phyloP scores from a whole-genome alignment of 1,140 invertebrate species.

The Rhysida immarginata region DNA sequence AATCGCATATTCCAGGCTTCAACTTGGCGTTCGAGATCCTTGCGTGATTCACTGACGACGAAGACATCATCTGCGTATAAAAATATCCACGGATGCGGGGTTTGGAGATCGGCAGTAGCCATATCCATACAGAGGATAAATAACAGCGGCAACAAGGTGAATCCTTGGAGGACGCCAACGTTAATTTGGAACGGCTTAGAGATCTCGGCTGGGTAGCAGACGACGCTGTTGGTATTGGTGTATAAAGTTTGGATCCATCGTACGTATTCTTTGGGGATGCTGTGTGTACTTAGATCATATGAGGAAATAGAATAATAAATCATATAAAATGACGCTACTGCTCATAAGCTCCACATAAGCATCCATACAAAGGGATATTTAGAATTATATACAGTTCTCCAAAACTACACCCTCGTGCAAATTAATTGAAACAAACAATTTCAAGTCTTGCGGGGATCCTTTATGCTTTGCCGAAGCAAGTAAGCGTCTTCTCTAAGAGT shows the following conservation, averaged over 20 bases:
- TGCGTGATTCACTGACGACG: not conserved
- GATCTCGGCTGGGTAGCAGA: not conserved
- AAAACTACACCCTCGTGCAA: no score
- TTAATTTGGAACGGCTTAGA: not conserved
- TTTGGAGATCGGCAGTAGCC: not conserved
- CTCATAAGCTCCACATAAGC: no score
- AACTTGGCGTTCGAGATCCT: not conserved
- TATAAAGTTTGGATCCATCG: not conserved
- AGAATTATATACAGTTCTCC: no score
- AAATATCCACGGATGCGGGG: not conserved
- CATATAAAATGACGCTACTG: no score
- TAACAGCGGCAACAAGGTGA: not conserved
- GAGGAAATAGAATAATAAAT: no score
- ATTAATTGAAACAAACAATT: no score
- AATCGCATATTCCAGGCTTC: not conserved
- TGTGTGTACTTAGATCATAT: no score
- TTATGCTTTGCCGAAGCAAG: no score
- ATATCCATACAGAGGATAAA: not conserved
- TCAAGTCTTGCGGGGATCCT: no score
- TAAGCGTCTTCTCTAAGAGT: no score
- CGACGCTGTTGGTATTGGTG: not conserved
- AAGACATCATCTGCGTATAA: not conserved
- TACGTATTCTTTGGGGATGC: not conserved
- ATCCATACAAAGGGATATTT: no score
- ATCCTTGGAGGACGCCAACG: not conserved